Base-by-base conservation (phyloP, 2,888 invertebrate genomes). In the Sinotaia quadrata region DNA sequence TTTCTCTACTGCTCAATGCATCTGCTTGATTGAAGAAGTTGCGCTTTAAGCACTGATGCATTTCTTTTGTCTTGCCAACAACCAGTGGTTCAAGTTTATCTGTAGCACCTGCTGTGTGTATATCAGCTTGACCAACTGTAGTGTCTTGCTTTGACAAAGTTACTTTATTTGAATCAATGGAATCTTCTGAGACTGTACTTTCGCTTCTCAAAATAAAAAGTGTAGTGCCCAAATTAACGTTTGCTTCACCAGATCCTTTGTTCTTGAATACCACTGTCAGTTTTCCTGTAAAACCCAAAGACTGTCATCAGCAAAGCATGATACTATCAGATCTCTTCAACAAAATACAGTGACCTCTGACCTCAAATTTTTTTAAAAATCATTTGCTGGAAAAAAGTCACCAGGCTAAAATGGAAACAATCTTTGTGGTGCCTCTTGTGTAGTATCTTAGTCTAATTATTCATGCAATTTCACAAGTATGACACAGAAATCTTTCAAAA, bases 201-300 rank as follows among this genome's bases (percentile, higher is more conserved):
- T 12, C 33, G 3, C 10, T 18, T 37, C 24, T 37, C 59, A 12
- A 27, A 24, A 41, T 24, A 27, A 82, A 84, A 31, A 83, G 67
- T 3, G 82, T 82, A 4, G 82, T 79, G 27, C 83, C 84, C 33
- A 77, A 71, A 61, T 82, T 81, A 8, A 60, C 41, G 18, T 78
- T 75, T 29, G 81, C 79, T 7, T 58, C 62, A 24, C 68, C 69
- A 7, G 73, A 65, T 2, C 71, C 71, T 15, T 77, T 72, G 69
- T 79, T 82, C 69, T 85, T 85, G 68, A 81, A 74, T 2, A 83
- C 78, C 41, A 82, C 78, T 10, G 83, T 85, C 79, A 84, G 79
- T 52, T 79, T 36, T 44, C 72, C 85, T 85, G 72, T 18, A 57
- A 57, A 31, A 57, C 18, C 2, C 24, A 4, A n/a, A n/a, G n/a